Evolutionary conservation across 30 jellyfish, hydroid and myxozoan species (phyloP).

Genomic region (Chrysaora quinquecirrha): DNA sequence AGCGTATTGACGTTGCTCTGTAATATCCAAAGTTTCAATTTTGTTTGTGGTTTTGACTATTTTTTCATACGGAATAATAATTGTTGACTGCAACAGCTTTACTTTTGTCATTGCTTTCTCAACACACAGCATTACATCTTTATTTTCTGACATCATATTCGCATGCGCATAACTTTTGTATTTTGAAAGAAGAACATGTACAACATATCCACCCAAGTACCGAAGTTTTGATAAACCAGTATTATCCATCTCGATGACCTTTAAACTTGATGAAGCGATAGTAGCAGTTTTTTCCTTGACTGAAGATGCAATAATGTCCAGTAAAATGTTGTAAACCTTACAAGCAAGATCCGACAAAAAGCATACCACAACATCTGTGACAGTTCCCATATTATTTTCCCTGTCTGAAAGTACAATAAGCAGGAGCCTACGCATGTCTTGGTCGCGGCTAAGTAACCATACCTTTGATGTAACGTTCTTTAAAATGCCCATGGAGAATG

Average conservation of each 20-base stretch:
- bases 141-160: not conserved
- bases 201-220: not conserved
- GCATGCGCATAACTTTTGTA: not conserved
- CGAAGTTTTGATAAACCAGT: conserved; percentile 1
- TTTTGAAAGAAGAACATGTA: not conserved
- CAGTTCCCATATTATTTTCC: not conserved
- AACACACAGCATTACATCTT: not conserved
- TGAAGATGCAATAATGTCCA: conserved; percentile 1
- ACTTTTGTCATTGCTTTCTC: conserved; percentile 1
- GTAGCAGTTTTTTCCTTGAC: conserved; percentile 3
- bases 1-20: not conserved
- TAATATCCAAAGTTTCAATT: not conserved
- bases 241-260: not conserved
- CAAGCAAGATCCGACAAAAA: conserved; percentile 2
- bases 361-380: not conserved
- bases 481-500: not conserved
- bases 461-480: not conserved
- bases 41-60: not conserved
- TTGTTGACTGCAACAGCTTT: conserved; percentile 1
- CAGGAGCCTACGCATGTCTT: not conserved
- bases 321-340: not conserved
- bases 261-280: not conserved
- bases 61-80: not conserved
- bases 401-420: conserved; percentile 1
- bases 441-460: not conserved